Percentiles rank a stretch among this genome's conserved stretches.
Evolutionary conservation across 1,140 invertebrate genomes (phyloP).

Genomic region (Gonatopus flavifemur): DNA sequence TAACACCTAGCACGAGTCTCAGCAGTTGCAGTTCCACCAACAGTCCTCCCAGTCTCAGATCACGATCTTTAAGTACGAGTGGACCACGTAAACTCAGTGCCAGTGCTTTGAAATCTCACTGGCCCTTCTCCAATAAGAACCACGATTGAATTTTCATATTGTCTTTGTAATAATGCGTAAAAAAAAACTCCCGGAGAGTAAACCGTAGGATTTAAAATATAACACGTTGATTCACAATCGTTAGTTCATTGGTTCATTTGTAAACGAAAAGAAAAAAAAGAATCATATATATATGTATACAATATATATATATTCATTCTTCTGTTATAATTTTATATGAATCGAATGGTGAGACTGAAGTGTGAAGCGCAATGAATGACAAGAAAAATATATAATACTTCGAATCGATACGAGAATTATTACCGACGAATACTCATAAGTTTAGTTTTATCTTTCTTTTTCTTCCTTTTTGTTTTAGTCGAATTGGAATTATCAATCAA

Average conservation of each 20-base stretch:
- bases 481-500: too few relatives aligned
- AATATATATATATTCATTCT: constrained; percentile 1
- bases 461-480: too few relatives aligned
- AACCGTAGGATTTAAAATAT: not conserved
- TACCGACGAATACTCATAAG: too few relatives aligned
- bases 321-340: not conserved
- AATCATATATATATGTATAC: constrained; percentile 4
- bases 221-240: not conserved
- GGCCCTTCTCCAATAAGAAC: constrained; percentile 53
- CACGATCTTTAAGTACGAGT: constrained; percentile 50
- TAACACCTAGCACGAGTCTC: constrained; percentile 55
- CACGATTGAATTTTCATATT: constrained; percentile 33
- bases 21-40: constrained; percentile 54
- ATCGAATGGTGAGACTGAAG: too few relatives aligned
- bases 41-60: constrained; percentile 54
- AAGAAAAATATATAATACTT: too few relatives aligned
- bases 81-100: constrained; percentile 46
- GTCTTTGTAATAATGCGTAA: constrained; percentile 2
- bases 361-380: too few relatives aligned
- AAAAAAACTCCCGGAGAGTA: not conserved
- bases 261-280: not conserved
- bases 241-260: not conserved
- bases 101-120: constrained; percentile 45
- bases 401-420: too few relatives aligned
- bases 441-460: too few relatives aligned